These are phyloP conservation scores for Ceriagrion tenellum DNA, from an alignment of 2,888 invertebrate genomes.

Conservation along the genomic window DNA sequence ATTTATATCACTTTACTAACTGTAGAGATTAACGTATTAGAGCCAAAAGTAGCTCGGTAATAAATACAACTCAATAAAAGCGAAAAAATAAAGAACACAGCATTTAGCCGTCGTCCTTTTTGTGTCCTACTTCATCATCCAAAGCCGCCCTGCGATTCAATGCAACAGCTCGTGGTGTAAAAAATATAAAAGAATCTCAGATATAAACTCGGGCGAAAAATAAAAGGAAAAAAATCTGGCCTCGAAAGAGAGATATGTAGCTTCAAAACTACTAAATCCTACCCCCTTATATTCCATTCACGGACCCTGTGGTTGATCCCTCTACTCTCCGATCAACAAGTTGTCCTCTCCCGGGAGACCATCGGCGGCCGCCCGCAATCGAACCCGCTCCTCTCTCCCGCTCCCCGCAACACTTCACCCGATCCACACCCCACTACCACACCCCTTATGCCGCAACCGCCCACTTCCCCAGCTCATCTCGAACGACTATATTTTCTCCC, in stretches of 20 bases:
- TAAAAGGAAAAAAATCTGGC: neutral
- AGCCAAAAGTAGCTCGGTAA: neutral
- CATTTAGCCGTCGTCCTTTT: neutral
- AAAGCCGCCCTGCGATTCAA: neutral
- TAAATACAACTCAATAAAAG: too few relatives aligned
- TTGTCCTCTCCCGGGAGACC: slow-evolving; percentile 65
- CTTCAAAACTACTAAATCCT: slow-evolving; percentile 35
- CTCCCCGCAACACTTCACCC: neutral
- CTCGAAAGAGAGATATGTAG: slow-evolving; percentile 21
- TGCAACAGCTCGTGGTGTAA: neutral
- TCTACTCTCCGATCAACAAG: slow-evolving; percentile 41
- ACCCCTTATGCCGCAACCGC: neutral
- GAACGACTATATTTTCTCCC: neutral
- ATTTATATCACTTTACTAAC: too few relatives aligned
- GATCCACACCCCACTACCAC: neutral
- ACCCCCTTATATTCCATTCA: slow-evolving; percentile 61
- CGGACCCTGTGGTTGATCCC: slow-evolving; percentile 46
- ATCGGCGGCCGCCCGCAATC: slow-evolving; percentile 48
- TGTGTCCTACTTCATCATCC: neutral
- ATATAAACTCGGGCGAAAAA: neutral
- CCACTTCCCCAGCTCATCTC: neutral
- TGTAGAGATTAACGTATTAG: neutral
- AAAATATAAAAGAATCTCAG: neutral
- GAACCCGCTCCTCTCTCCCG: neutral
- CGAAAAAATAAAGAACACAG: neutral